Evolutionary conservation across 2,888 invertebrate genomes (phyloP).

Genomic region (Pelosia muscerda): DNA sequence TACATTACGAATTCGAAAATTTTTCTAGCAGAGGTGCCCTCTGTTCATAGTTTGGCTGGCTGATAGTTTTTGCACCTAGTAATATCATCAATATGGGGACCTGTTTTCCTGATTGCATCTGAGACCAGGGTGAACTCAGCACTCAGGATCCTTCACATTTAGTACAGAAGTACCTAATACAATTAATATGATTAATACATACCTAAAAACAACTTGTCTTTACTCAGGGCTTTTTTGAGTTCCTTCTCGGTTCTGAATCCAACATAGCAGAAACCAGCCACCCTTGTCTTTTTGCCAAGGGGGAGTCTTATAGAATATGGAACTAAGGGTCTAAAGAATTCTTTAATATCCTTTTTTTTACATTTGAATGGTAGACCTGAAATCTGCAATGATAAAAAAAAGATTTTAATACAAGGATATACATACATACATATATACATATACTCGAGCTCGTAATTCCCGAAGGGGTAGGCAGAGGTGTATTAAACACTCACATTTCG

Average conservation of each 20-base stretch:
- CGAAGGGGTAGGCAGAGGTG: no score
- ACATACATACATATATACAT: no score
- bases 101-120: no score
- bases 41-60: no score
- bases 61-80: no score
- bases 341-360: conserved; percentile 93
- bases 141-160: no score
- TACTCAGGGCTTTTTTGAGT: conserved; percentile 92
- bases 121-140: no score
- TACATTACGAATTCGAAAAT: no score
- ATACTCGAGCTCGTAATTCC: no score
- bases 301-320: conserved; percentile 93
- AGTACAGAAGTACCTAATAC: background rate
- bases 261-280: conserved; percentile 96
- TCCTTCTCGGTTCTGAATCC: conserved; percentile 95
- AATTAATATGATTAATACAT: conserved; percentile 55
- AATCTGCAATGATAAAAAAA: conserved; percentile 86
- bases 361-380: conserved; percentile 92
- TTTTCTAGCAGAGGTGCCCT: no score
- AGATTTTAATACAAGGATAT: background rate
- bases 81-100: no score
- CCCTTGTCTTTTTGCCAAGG: conserved; percentile 85
- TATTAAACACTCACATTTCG: no score
- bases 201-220: conserved; percentile 95
- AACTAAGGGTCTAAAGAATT: conserved; percentile 94